These are phyloP conservation scores for Lindbergichthys nudifrons DNA, from an alignment of 2,797 vertebrate species.

Conservation along the genomic window DNA sequence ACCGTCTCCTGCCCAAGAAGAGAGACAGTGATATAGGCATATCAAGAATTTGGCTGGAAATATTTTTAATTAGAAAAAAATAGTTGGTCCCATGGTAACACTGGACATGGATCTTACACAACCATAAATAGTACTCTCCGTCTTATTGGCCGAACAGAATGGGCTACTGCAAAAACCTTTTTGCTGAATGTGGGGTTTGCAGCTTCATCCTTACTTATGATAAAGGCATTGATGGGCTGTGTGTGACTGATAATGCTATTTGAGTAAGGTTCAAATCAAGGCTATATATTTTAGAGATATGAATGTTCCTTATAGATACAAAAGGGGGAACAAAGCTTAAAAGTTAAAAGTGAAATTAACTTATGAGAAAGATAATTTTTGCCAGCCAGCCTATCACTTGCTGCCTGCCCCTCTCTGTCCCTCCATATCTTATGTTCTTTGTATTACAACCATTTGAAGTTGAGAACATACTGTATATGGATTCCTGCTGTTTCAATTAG, in stretches of 20 bases:
- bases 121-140: slow-evolving; percentile 33
- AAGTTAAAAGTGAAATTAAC: slow-evolving; percentile 30
- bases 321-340: slow-evolving; percentile 29
- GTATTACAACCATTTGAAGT: not conserved
- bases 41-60: slow-evolving; percentile 37
- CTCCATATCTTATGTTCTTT: slow-evolving; percentile 4
- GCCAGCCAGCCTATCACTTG: slow-evolving; percentile 23
- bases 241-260: slow-evolving; percentile 10
- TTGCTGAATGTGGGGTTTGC: slow-evolving; percentile 32
- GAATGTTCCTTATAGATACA: slow-evolving; percentile 19
- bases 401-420: not conserved
- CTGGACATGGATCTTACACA: slow-evolving; percentile 38
- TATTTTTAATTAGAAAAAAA: slow-evolving; percentile 56
- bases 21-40: slow-evolving; percentile 32
- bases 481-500: not conserved
- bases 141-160: slow-evolving; percentile 33
- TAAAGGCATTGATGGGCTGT: slow-evolving; percentile 25
- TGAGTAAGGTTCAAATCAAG: slow-evolving; percentile 33
- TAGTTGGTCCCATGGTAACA: slow-evolving; percentile 42
- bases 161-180: slow-evolving; percentile 32
- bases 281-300: slow-evolving; percentile 15
- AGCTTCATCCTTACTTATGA: slow-evolving; percentile 29
- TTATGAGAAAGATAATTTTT: slow-evolving; percentile 22
- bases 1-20: slow-evolving; percentile 26
- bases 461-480: not conserved